Base-by-base conservation (phyloP, 2,113 vertebrate genomes). In the Holacanthus passer region DNA sequence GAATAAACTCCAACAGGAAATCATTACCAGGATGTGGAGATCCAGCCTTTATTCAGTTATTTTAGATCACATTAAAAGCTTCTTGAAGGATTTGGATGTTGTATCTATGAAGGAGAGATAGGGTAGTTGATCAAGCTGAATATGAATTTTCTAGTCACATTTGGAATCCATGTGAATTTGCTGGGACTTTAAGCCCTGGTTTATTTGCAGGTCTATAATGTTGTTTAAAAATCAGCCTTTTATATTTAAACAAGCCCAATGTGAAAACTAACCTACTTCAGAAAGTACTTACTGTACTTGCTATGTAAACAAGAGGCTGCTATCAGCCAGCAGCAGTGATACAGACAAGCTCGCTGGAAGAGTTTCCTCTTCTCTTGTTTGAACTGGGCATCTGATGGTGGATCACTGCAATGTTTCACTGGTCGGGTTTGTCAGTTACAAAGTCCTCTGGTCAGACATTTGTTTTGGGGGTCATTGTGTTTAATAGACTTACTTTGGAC, bases 261-360 rank as follows among this genome's bases (percentile, higher is more conserved):
- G 81, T 73, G 5, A 65, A 63, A 37, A 65, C 17, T 4, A 47
- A 27, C 35, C 64, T 7, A 56, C 73, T 89, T 89, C 52, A 88
- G 32, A 88, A 83, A 87, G 52, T 64, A 47, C 84, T 87, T 73
- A 65, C n/a, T n/a, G n/a, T n/a, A n/a, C n/a, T 81, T 67, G 19
- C 56, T 76, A 62, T 66, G 85, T 77, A 90, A 91, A 88, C 78
- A 86, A 17, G 47, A 14, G 9, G 68, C 45, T 62, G 73, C 45
- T 85, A 77, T 91, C 87, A 37, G 65, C 48, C 86, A 74, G 85
- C 87, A 83, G 73, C 32, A 62, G 7, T 3, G 53, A 31, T 12
- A 11, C 52, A 39, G 9, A 27, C 12, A 9, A 20, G 59, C 73
- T 70, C 27, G 13, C 60, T 39, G 56, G 9, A 32, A 63, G 35